Conservation (phyloP, 2,797 vertebrate species). For the Paedocypris micromegethes region DNA sequence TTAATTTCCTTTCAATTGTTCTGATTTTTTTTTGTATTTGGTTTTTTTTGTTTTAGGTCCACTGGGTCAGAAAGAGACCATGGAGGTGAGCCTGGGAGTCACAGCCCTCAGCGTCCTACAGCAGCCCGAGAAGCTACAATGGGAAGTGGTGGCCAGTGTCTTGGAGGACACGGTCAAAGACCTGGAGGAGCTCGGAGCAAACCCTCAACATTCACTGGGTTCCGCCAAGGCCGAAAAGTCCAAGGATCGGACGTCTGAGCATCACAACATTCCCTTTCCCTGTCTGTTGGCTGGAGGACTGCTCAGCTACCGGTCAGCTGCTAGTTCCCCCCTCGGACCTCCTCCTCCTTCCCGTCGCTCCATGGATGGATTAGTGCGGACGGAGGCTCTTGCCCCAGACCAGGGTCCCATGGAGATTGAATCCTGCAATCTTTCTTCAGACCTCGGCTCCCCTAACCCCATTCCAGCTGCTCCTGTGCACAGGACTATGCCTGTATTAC, state of each 20-base stretch:
- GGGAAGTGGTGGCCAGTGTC: conserved; percentile 97
- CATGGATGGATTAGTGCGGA: conserved; percentile 84
- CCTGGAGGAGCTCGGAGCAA: conserved; percentile 93
- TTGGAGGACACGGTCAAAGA: conserved; percentile 98
- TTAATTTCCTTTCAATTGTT: too few relatives aligned
- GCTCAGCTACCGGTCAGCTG: conserved; percentile 89
- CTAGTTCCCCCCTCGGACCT: conserved; percentile 73
- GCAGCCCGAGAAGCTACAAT: conserved; percentile 96
- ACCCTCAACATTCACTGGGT: conserved; percentile 66
- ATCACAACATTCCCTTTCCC: conserved; percentile 98
- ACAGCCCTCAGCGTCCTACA: conserved; percentile 94
- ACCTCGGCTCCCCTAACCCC: conserved; percentile 77
- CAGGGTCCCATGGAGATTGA: conserved; percentile 94
- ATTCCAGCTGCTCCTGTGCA: conserved; percentile 61
- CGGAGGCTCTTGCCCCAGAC: conserved; percentile 77
- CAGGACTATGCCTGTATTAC: conserved; percentile 90
- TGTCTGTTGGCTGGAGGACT: conserved; percentile 93
- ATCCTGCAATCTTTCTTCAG: conserved; percentile 78
- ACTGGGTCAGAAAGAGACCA: conserved; percentile 87
- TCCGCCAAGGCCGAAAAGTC: conserved; percentile 82
- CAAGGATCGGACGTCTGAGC: conserved; percentile 88
- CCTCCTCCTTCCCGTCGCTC: conserved; percentile 77
- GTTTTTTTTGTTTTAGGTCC: conserved; percentile 69
- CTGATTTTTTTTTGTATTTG: not conserved
- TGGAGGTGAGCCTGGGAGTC: conserved; percentile 91